Evolutionary conservation across 2,888 invertebrate species (phyloP), one percentile per base, ranked within the genome.

Genomic region (Tenthredo amoena): DNA sequence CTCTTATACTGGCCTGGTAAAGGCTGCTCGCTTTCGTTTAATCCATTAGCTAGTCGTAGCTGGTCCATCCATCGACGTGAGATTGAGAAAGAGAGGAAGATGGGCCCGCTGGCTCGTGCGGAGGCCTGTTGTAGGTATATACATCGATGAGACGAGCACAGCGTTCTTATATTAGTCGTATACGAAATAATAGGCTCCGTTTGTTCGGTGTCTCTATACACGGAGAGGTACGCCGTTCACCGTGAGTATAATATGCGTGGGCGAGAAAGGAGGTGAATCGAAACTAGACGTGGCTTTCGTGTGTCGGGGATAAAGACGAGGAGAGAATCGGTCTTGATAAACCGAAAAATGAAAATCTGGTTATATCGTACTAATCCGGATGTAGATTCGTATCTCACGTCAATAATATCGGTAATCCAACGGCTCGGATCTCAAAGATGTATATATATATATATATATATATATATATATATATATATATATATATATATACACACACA

Each of bases 341-440:
- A 65, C 3, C 3, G 26, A 31, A 26, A 31, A 62, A 34, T 31
- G 50, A n/a, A 47, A n/a, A 26, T 58, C 88, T 26, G 26, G 26
- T 26, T 0, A 89, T 89, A 88, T 58, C 84, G 87, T 87, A 86
- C 87, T 91, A 90, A 92, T 92, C 91, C 90, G 89, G 87, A 88
- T 88, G 88, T 88, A 90, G 91, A 92, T 92, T 15, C 89, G 86
- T 88, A 91, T 92, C 91, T 91, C 87, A 89, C 90, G 91, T 91
- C 91, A 91, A 91, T 92, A 91, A 90, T 89, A 90, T 91, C 92
- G 91, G 91, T 92, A 92, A 92, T 91, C 91, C 90, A 91, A 91
- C 91, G 89, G n/a, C 50, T 2, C 50, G 6, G 26, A 26, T 26
- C 26, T 26, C 26, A 26, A 26, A 26, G 26, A 26, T 26, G n/a